Base-by-base conservation (phyloP, 2,797 vertebrate species). In the Meda fulgida region DNA sequence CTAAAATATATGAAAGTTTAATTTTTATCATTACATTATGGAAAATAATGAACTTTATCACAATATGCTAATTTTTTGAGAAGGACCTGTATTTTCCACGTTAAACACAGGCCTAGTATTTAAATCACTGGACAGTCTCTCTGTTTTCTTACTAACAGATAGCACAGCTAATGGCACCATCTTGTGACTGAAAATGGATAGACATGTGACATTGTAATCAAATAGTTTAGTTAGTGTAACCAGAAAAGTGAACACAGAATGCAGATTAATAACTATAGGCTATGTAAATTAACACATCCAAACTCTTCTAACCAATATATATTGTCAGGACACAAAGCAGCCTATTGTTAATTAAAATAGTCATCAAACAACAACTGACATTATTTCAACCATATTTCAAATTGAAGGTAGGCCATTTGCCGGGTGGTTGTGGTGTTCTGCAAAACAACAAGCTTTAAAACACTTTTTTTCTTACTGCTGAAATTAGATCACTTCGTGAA, bases 121-220 rank as follows among this genome's bases (percentile, higher is more conserved):
- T 23, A 53, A 76, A 13, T 76, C 7, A 60, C 2, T 31, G 26
- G 71, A 40, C 23, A 29, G 23, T 40, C 13, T 36, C 5, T 34
- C 21, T 38, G 23, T n/a, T 26, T 58, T 40, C 9, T 58, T 10
- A 40, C 43, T 2, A 26, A 60, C 1, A 19, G 29, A 43, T 40
- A 29, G 16, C 38, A 29, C n/a, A 65, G 58, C 76, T 46, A 65
- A 46, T 38, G n/a, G 58, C 38, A 11, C 77, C 77, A 78, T 78
- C 77, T 65, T 13, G 58, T 63, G 77, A 31, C 16, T 65, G 38
- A 63, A 63, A 43, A 65, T 1, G 26, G 58, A 29, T 8, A 21
- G 16, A 51, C 46, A 73, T 48, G 43, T 48, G 43, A 11, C n/a
- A 9, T 5, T 46, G 40, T 19, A 29, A 46, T 29, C 18, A 46